Percentiles rank a stretch among this genome's conserved stretches.
Conservation (phyloP, 2,888 invertebrate species). For the Epicampocera succincta region DNA sequence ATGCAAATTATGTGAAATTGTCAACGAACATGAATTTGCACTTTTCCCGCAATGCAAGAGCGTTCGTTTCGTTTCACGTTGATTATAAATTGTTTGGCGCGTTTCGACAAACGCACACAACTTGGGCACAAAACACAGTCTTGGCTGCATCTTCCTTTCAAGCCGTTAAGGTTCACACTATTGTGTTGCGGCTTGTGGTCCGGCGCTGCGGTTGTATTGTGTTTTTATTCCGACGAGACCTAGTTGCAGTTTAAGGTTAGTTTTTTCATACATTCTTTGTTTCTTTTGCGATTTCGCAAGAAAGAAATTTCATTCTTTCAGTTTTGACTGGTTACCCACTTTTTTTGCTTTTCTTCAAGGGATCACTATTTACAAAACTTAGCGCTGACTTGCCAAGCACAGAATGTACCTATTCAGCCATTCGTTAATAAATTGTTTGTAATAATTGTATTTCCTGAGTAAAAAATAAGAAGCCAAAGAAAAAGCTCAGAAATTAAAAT, state of each 20-base stretch:
- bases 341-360: slow-evolving; percentile 37
- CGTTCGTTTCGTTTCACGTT: slow-evolving; percentile 75
- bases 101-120: slow-evolving; percentile 35
- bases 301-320: slow-evolving; percentile 52
- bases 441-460: slow-evolving; percentile 56
- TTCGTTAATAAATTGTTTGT: slow-evolving; percentile 64
- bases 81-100: slow-evolving; percentile 72
- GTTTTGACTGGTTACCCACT: slow-evolving; percentile 36
- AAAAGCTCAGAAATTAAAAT: slow-evolving; percentile 57
- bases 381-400: background rate
- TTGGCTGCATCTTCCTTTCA: slow-evolving; percentile 2
- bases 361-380: slow-evolving; percentile 34
- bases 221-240: background rate
- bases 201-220: background rate
- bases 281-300: background rate
- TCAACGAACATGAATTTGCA: slow-evolving; percentile 81
- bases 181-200: slow-evolving; percentile 13
- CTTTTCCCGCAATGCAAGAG: slow-evolving; percentile 78
- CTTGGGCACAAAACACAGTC: slow-evolving; percentile 8
- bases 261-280: slow-evolving; percentile 1
- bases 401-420: slow-evolving; percentile 40
- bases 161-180: background rate
- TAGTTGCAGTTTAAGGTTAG: slow-evolving; percentile 10
- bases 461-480: slow-evolving; percentile 18
- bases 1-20: slow-evolving; percentile 78